phyloP scores from a whole-genome alignment of 2,113 vertebrate species.

The Pungitius pungitius region DNA sequence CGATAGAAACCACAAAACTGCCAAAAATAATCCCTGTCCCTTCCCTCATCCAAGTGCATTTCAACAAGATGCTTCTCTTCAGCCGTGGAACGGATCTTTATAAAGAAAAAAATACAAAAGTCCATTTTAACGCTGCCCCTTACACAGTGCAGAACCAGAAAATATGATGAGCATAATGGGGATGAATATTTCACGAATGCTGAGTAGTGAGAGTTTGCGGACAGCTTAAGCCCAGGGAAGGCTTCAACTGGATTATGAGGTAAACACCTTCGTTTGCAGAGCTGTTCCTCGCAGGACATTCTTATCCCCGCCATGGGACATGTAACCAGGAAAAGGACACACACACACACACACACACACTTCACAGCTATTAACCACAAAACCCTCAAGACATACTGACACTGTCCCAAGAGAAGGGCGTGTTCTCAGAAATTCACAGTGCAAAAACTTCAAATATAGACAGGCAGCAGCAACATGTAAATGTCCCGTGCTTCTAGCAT shows the following conservation, averaged over 20 bases:
- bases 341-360: constrained; percentile 11
- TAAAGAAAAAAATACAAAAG: no score
- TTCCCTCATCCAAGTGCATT: no score
- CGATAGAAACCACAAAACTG: no score
- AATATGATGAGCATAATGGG: constrained; percentile 6
- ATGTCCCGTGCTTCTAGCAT: not conserved
- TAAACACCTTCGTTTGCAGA: constrained; percentile 68
- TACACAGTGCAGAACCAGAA: not conserved
- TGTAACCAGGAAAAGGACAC: constrained; percentile 43
- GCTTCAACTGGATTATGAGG: constrained; percentile 48
- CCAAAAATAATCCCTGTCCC: no score
- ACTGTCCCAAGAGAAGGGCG: constrained; percentile 50
- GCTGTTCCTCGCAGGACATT: constrained; percentile 68
- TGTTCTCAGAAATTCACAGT: constrained; percentile 36
- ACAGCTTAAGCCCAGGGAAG: constrained; percentile 24
- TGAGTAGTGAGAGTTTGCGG: constrained; percentile 28
- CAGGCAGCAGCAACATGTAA: not conserved
- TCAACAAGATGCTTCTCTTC: not conserved
- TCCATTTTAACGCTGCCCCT: not conserved
- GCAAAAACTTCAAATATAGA: constrained; percentile 54
- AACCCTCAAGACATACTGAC: constrained; percentile 30
- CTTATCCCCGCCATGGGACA: constrained; percentile 52
- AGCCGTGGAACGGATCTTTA: not conserved
- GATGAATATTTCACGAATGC: constrained; percentile 7
- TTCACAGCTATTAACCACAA: constrained; percentile 28